phyloP scores from a whole-genome alignment of 35 echinoderm and acorn worm species.

The Strongylocentrotus purpuratus region DNA sequence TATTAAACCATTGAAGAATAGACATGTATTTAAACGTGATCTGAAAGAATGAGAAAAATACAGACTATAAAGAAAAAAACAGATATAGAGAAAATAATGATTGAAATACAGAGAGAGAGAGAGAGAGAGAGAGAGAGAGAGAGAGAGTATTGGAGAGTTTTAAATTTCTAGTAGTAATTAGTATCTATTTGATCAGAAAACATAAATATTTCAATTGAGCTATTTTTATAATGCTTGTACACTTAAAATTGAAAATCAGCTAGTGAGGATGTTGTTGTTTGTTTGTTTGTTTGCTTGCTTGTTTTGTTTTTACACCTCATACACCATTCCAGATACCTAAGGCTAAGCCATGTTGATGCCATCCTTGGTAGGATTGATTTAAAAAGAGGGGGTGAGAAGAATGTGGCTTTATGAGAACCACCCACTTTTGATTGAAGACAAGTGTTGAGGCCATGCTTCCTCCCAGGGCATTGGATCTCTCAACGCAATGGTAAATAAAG shows the following conservation, averaged over 20 bases:
- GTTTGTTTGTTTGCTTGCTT: too few relatives aligned
- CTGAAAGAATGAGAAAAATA: not conserved
- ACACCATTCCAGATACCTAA: not conserved
- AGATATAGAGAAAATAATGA: not conserved
- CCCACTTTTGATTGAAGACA: not conserved
- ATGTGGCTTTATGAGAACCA: not conserved
- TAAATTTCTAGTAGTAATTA: not conserved
- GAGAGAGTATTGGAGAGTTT: not conserved
- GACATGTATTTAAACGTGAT: not conserved
- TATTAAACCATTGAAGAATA: not conserved
- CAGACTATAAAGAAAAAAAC: not conserved
- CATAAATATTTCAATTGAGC: not conserved
- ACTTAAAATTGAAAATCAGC: too few relatives aligned
- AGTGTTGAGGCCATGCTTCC: not conserved
- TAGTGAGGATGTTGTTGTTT: not conserved
- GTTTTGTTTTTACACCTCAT: not conserved
- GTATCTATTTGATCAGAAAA: not conserved
- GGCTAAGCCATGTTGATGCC: not conserved
- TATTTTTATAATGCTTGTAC: too few relatives aligned
- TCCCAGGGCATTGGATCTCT: not conserved
- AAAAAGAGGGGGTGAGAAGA: not conserved
- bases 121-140: not conserved
- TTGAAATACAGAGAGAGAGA: not conserved
- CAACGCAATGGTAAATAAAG: slow-evolving; percentile 4
- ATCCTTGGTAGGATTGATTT: not conserved